Evolutionary conservation across 2,113 vertebrate genomes (phyloP).

Genomic region (Gila orcuttii): DNA sequence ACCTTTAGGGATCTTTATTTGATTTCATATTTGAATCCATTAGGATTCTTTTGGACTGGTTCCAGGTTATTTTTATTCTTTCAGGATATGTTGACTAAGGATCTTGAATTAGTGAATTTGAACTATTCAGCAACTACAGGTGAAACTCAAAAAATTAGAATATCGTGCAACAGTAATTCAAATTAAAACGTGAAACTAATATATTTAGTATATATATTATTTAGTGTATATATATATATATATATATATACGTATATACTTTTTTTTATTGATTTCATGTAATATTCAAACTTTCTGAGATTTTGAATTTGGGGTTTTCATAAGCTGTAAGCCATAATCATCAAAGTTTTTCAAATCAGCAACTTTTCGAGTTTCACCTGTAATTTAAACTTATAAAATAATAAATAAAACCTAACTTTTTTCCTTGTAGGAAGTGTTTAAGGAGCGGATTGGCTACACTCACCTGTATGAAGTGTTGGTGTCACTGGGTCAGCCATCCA

Average conservation of each 20-base stretch:
- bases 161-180: too few species aligned
- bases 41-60: background rate
- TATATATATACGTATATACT: too few species aligned
- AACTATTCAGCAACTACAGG: background rate
- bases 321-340: too few species aligned
- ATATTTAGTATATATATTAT: too few species aligned
- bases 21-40: background rate
- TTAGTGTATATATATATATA: too few species aligned
- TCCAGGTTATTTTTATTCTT: background rate
- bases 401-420: background rate
- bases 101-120: background rate
- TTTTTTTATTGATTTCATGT: too few species aligned
- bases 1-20: background rate
- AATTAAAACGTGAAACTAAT: too few species aligned
- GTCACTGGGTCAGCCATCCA: slow-evolving; percentile 90
- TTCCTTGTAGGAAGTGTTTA: slow-evolving; percentile 90
- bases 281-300: too few species aligned
- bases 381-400: background rate
- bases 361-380: too few species aligned
- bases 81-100: background rate
- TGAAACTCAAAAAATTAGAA: too few species aligned
- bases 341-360: too few species aligned
- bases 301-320: too few species aligned
- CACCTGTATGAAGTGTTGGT: slow-evolving; percentile 93
- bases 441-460: slow-evolving; percentile 95